Conservation (phyloP, 1,140 invertebrate species). For the Philotrypesis tridentata region DNA sequence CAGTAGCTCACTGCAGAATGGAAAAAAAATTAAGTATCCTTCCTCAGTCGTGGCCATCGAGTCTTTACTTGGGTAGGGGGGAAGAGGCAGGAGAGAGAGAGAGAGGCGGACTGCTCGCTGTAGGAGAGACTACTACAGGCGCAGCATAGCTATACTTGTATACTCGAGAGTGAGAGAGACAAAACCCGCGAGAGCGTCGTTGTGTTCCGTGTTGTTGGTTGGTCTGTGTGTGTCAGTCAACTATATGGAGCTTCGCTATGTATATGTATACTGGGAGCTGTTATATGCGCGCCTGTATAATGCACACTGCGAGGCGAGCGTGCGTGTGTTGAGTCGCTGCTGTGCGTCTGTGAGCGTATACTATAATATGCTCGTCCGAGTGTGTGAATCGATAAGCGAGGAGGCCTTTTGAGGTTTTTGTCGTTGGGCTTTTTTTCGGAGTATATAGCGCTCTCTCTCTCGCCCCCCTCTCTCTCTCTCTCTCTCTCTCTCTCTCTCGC, state of each 20-base stretch:
- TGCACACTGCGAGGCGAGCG: neutral
- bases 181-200: constrained; percentile 1
- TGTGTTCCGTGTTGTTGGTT: neutral
- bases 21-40: neutral
- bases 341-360: neutral
- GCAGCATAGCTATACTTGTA: too few relatives aligned
- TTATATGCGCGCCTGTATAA: constrained; percentile 8
- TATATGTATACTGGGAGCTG: neutral
- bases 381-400: constrained; percentile 43
- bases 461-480: too few relatives aligned
- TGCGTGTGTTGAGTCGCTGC: neutral
- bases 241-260: neutral
- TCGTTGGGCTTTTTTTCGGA: constrained; percentile 13
- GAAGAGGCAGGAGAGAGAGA: neutral
- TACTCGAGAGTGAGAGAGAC: neutral
- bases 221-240: constrained; percentile 2
- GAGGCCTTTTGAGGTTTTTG: constrained; percentile 40
- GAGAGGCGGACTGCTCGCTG: too few relatives aligned
- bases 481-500: too few relatives aligned
- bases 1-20: neutral
- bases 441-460: too few relatives aligned
- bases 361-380: neutral
- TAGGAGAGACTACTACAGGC: neutral
- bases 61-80: neutral
- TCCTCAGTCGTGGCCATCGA: neutral